Evolutionary conservation across 2,797 vertebrate species (phyloP), one percentile per base, ranked within the genome.

Genomic region (Periparus ater): DNA sequence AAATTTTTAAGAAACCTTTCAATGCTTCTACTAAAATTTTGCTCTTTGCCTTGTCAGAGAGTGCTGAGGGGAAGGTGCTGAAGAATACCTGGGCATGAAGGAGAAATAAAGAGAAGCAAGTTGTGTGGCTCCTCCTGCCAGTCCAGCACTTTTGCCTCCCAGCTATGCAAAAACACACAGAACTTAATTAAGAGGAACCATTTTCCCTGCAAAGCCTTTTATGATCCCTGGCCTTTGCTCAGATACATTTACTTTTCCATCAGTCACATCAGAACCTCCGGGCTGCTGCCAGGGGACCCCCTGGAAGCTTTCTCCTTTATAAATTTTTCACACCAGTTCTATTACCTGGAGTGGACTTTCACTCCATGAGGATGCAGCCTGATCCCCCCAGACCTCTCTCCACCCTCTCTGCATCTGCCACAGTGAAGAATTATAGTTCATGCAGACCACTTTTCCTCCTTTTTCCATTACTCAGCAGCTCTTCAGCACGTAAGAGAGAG

Each of bases 331-430:
- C 60, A 55, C 50, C 0, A 1, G 48, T 78, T 95, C 88, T 96
- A 94, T 93, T 96, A 90, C 77, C 90, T 93, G 92, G 79, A 96
- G 88, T 95, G 95, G 94, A 94, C 96, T 94, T 91, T 48, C 62
- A 70, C 44, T 18, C 54, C 2, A 0, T 82, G 32, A 85, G 86
- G 94, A 95, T 70, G 78, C 76, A 97, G 91, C 88, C 76, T 90
- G 94, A 74, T 97, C 81, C 92, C 96, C 71, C 75, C 76, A 88
- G 96, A 92, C 91, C 81, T 79, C n/a, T 74, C 70, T 44, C 95
- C 87, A 57, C 63, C 76, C 80, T 86, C 30, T 1, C 32, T 76
- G 34, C 55, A 19, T n/a, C 78, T 18, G 10, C 51, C 71, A 80
- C 1, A 7, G 61, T 72, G 85, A 93, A 76, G 90, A 91, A 75